Conservation (phyloP, 2,113 vertebrate species). For the Clarias gariepinus region DNA sequence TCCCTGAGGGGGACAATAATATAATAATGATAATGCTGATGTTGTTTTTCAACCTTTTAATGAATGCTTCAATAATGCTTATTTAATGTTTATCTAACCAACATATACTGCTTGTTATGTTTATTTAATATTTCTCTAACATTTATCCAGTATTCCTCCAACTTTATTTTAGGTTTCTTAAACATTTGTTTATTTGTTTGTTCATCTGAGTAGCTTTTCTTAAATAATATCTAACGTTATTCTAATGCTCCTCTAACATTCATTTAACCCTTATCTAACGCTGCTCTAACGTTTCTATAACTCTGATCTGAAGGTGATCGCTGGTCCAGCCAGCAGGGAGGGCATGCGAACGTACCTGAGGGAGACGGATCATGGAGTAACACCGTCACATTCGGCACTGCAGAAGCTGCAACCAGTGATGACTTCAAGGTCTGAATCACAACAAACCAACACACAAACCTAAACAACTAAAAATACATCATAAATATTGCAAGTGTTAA, state of each 20-base stretch:
- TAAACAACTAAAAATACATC: not conserved
- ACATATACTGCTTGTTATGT: too few species aligned
- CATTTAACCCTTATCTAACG: not conserved
- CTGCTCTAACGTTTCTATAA: not conserved
- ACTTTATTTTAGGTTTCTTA: too few species aligned
- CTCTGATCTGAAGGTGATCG: conserved; percentile 35
- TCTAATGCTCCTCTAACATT: not conserved
- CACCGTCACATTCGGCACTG: conserved; percentile 62
- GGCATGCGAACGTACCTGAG: too few species aligned
- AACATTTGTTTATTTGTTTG: too few species aligned
- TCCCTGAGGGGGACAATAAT: too few species aligned
- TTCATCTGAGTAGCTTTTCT: too few species aligned
- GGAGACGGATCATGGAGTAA: conserved; percentile 72
- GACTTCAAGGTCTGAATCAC: conserved; percentile 65
- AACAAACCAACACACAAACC: not conserved
- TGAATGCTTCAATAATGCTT: too few species aligned
- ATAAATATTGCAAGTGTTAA: not conserved
- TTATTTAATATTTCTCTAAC: too few species aligned
- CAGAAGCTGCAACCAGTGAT: conserved; percentile 61
- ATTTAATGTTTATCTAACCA: too few species aligned
- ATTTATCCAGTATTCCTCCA: too few species aligned
- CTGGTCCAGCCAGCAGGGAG: too few species aligned
- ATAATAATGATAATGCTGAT: too few species aligned
- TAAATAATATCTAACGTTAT: not conserved
- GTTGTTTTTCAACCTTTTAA: not conserved